These are phyloP conservation scores for Sebastes miniatus DNA, from an alignment of 2,797 vertebrate genomes.

Conservation along the genomic window DNA sequence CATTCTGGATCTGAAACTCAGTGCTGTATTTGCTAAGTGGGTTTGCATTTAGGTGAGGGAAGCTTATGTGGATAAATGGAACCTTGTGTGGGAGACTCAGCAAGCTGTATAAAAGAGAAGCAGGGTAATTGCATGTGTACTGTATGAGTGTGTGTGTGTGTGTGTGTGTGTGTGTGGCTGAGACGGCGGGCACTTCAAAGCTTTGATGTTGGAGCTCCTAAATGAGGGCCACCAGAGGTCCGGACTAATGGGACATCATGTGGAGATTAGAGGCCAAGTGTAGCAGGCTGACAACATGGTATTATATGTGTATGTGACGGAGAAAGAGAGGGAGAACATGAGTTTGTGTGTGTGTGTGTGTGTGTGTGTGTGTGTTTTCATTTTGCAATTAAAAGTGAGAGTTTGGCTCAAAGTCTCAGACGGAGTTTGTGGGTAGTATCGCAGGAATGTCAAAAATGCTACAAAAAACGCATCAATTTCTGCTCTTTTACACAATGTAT, in stretches of 20 bases:
- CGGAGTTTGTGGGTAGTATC: slow-evolving; percentile 20
- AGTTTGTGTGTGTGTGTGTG: neutral
- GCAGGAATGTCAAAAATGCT: neutral
- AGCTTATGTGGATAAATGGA: slow-evolving; percentile 67
- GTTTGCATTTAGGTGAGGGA: slow-evolving; percentile 61
- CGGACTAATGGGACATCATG: slow-evolving; percentile 86
- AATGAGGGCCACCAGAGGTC: slow-evolving; percentile 85
- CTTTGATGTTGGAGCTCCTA: slow-evolving; percentile 84
- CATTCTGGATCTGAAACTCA: slow-evolving; percentile 21
- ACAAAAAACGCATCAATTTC: neutral
- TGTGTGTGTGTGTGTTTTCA: slow-evolving; percentile 20
- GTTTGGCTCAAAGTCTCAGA: slow-evolving; percentile 39
- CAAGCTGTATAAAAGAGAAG: slow-evolving; percentile 54
- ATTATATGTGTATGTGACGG: slow-evolving; percentile 49
- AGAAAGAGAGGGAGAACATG: neutral
- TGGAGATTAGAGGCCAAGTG: slow-evolving; percentile 81
- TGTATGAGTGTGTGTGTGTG: slow-evolving; percentile 35
- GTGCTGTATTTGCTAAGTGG: slow-evolving; percentile 32
- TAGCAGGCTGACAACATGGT: slow-evolving; percentile 60
- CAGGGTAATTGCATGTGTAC: slow-evolving; percentile 71
- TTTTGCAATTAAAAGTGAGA: slow-evolving; percentile 67
- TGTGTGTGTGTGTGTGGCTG: slow-evolving; percentile 40
- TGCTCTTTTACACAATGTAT: neutral
- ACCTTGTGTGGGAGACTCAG: slow-evolving; percentile 62
- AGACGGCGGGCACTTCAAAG: slow-evolving; percentile 79